A percentile compares a stretch with the other conserved stretches of the same genome.
phyloP scores from a whole-genome alignment of 2,113 vertebrate species.

The Calypte anna region DNA sequence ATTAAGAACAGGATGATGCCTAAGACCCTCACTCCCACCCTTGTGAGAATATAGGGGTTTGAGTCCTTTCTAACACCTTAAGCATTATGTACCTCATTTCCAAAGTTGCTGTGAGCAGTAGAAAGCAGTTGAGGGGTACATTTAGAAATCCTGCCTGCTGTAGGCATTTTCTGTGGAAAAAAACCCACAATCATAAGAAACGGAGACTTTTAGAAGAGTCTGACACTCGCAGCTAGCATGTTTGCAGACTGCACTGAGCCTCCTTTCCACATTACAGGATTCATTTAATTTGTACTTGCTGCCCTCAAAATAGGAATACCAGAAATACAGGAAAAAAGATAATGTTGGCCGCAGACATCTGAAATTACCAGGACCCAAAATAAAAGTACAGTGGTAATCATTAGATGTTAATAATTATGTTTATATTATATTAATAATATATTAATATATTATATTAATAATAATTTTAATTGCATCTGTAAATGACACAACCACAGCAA shows the following conservation, averaged over 20 bases:
- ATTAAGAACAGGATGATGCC: rapidly evolving
- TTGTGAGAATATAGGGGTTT: neutral
- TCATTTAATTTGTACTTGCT: neutral
- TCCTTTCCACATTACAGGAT: neutral
- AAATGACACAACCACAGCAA: neutral
- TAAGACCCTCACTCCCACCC: neutral
- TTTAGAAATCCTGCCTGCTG: neutral
- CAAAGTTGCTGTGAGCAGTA: neutral
- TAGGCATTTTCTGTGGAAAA: neutral
- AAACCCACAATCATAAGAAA: neutral
- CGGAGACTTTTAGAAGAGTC: neutral
- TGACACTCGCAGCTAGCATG: neutral
- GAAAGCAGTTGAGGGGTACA: neutral
- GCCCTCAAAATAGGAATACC: neutral
- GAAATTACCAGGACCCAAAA: neutral
- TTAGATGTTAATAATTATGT: neutral
- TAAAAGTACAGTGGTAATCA: neutral
- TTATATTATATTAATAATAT: neutral
- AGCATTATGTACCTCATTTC: neutral
- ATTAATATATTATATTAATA: neutral
- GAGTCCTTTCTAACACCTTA: neutral
- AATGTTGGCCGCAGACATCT: neutral
- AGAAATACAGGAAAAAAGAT: neutral
- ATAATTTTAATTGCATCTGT: neutral
- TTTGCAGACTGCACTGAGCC: neutral